Base-by-base conservation (phyloP, 2,888 invertebrate genomes). In the Caenorhabditis virilis region DNA sequence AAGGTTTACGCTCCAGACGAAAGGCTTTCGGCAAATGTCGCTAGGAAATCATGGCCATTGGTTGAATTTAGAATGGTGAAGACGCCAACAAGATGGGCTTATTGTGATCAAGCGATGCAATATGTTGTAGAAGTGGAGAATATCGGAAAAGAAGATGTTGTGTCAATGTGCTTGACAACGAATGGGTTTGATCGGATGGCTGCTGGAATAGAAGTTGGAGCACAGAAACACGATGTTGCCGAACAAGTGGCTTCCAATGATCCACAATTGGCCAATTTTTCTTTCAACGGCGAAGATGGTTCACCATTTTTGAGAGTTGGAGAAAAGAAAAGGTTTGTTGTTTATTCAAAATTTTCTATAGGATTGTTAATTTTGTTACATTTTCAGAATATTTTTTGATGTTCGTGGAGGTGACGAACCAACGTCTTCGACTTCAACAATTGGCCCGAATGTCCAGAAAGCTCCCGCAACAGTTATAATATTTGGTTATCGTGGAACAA, bases 21-120 rank as follows among this genome's bases (percentile, higher is more conserved):
- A 36, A 68, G 79, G 2, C 69, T 79, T 9, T 26, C 42, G 4
- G 69, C 74, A 5, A 54, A 25, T 13, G 74, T 79, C 2, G 45
- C 77, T 9, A 25, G 52, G 13, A 41, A 54, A 25, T 43, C 55
- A 20, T 78, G 76, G 76, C 79, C 79, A 1, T 63, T 79, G 5
- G n/a, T 77, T 25, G 71, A 74, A 46, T 64, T 78, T 22, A 43
- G 52, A 20, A 41, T 67, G 4, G 33, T 66, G 7, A 62, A 66
- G 36, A 15, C 35, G 1, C 60, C 65, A 15, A 38, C 46, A 25
- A 57, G 59, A 20, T 57, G 38, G 39, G 30, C 46, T 5, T 77
- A 56, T 45, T 69, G 72, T 27, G 69, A 64, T 26, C 77, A 77
- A 42, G 65, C 69, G 11, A 57, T 63, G 36, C 43, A 52, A 38